Percentiles rank a stretch among this genome's conserved stretches.
These are phyloP conservation scores for Xiphophorus hellerii DNA, from an alignment of 2,113 vertebrate species.

Conservation along the genomic window DNA sequence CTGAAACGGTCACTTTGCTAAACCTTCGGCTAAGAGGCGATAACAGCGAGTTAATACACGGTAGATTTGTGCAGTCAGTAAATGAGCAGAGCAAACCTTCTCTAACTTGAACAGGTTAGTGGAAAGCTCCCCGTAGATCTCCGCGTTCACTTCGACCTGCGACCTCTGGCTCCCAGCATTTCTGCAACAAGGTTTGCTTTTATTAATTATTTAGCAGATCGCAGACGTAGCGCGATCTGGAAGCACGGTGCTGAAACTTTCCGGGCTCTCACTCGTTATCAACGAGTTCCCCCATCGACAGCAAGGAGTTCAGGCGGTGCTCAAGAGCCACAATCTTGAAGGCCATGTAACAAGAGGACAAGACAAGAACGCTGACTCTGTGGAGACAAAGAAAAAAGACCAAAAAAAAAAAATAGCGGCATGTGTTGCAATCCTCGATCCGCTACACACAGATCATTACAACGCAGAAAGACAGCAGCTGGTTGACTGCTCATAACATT, in stretches of 20 bases:
- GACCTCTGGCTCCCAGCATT: conserved; percentile 42
- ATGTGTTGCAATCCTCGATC: not conserved
- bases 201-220: not conserved
- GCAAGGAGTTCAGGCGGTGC: conserved; percentile 84
- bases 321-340: conserved; percentile 90
- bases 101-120: conserved; percentile 76
- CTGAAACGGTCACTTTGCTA: not conserved
- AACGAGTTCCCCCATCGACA: conserved; percentile 77
- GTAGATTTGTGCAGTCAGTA: too few species aligned
- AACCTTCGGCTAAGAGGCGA: not conserved
- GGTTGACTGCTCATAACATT: not conserved
- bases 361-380: conserved; percentile 87
- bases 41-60: not conserved
- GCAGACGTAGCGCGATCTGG: not conserved
- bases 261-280: conserved; percentile 79
- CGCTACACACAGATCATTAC: not conserved
- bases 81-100: conserved; percentile 62
- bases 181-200: conserved; percentile 42
- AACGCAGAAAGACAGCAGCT: not conserved
- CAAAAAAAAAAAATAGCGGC: not conserved
- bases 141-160: conserved; percentile 64
- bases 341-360: conserved; percentile 94
- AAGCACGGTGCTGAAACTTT: not conserved
- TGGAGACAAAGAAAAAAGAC: conserved; percentile 21
- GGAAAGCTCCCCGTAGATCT: conserved; percentile 72